These are phyloP conservation scores for Noctua janthina DNA, from an alignment of 2,888 invertebrate species.

Conservation along the genomic window DNA sequence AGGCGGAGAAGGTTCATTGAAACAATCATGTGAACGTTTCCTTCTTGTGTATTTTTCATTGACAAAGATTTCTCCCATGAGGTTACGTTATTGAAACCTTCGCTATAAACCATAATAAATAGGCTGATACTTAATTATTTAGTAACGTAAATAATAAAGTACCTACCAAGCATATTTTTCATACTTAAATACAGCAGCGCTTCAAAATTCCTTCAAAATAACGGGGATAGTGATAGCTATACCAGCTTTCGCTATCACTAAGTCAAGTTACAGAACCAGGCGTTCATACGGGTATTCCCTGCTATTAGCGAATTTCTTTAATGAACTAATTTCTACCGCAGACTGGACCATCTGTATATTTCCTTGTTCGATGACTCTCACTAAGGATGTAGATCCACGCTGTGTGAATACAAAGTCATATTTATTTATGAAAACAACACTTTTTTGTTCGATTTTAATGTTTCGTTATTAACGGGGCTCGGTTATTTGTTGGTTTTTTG, in stretches of 20 bases:
- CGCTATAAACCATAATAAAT: not conserved
- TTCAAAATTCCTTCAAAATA: not conserved
- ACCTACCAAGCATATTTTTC: not conserved
- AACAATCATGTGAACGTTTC: too few species aligned
- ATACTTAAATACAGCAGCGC: not conserved
- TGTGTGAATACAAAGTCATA: slow-evolving; percentile 48
- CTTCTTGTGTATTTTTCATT: not conserved
- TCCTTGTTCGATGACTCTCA: not conserved
- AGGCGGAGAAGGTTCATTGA: slow-evolving; percentile 6
- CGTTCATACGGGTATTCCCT: not conserved
- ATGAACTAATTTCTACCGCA: not conserved
- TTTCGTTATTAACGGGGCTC: slow-evolving; percentile 41
- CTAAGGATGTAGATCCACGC: slow-evolving; percentile 27
- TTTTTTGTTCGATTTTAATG: slow-evolving; percentile 56
- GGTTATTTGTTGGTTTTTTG: slow-evolving; percentile 39
- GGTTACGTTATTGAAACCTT: not conserved
- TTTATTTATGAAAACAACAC: slow-evolving; percentile 49
- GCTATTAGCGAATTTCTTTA: not conserved
- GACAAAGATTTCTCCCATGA: not conserved
- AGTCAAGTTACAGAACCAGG: not conserved
- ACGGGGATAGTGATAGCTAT: too few species aligned
- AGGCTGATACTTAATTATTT: not conserved
- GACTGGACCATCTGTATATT: slow-evolving; percentile 11
- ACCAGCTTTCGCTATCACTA: not conserved
- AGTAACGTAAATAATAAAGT: too few species aligned